Percentiles rank a stretch among this genome's conserved stretches.
Conservation (phyloP, 2,797 vertebrate species). For the Neosilurus hyrtlii region DNA sequence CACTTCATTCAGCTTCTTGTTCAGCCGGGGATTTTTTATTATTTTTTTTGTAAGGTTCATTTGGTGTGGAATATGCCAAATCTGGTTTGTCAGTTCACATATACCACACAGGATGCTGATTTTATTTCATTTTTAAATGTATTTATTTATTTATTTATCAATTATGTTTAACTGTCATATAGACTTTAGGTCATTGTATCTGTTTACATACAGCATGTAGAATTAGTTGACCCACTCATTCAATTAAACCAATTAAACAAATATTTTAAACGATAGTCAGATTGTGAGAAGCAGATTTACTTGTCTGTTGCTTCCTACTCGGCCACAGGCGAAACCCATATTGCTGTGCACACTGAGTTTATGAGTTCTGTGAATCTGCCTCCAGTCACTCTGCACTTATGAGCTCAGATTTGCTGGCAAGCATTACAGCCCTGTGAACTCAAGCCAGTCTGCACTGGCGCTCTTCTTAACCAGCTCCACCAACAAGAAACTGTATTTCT, state of each 20-base stretch:
- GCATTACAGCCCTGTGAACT: constrained; percentile 22
- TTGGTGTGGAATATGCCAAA: constrained; percentile 41
- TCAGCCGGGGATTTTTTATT: constrained; percentile 12
- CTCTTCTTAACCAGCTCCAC: constrained; percentile 36
- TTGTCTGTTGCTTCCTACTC: neutral
- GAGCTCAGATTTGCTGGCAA: constrained; percentile 51
- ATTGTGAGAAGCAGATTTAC: neutral
- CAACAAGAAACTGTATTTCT: constrained; percentile 27
- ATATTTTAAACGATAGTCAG: neutral
- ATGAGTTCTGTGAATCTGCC: constrained; percentile 22
- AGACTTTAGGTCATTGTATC: neutral
- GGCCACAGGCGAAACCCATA: neutral
- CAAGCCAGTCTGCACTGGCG: constrained; percentile 37
- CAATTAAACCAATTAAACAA: neutral
- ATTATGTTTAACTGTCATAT: neutral
- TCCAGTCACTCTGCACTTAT: constrained; percentile 27
- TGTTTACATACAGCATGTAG: neutral
- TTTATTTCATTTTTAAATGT: too few relatives aligned
- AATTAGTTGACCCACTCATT: neutral
- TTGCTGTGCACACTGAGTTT: neutral
- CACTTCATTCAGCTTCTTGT: constrained; percentile 40
- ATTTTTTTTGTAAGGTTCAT: constrained; percentile 26
- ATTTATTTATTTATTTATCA: too few relatives aligned
- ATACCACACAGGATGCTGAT: constrained; percentile 36
- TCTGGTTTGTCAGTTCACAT: constrained; percentile 39